Conservation (phyloP, 1,140 invertebrate genomes). For the Archegozetes longisetosus region DNA sequence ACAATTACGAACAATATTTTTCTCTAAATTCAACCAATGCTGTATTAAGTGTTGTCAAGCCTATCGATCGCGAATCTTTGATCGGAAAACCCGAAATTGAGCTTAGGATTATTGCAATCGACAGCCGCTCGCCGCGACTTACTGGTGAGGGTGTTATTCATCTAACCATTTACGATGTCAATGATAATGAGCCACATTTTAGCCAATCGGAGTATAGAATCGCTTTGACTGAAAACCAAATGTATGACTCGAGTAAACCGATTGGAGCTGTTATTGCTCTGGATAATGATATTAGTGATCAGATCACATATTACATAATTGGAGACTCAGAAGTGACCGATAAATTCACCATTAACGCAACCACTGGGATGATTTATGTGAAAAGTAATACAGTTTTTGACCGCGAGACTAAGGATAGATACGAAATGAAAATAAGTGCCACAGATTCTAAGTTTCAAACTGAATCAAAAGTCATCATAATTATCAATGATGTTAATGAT, state of each 20-base stretch:
- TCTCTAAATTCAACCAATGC: constrained; percentile 69
- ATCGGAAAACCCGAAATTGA: neutral
- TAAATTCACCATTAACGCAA: constrained; percentile 61
- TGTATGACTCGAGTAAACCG: neutral
- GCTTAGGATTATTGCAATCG: constrained; percentile 2
- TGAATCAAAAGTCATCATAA: constrained; percentile 55
- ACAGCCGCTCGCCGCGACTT: constrained; percentile 51
- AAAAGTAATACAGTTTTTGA: constrained; percentile 34
- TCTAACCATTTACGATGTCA: constrained; percentile 73
- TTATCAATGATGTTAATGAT: constrained; percentile 66
- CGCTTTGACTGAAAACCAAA: constrained; percentile 51
- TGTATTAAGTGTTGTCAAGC: constrained; percentile 58
- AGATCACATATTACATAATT: neutral
- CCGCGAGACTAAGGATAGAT: constrained; percentile 44
- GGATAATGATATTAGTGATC: constrained; percentile 16
- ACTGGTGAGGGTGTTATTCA: constrained; percentile 71
- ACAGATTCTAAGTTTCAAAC: constrained; percentile 50
- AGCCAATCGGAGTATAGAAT: constrained; percentile 40
- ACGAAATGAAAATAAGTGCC: constrained; percentile 64
- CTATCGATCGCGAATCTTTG: constrained; percentile 58
- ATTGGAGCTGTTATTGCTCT: constrained; percentile 12
- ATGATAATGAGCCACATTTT: constrained; percentile 71
- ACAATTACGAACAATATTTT: constrained; percentile 67
- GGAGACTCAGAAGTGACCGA: constrained; percentile 24
- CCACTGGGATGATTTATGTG: constrained; percentile 67